phyloP scores from a whole-genome alignment of 2,113 vertebrate genomes.

The Varanus komodoensis region DNA sequence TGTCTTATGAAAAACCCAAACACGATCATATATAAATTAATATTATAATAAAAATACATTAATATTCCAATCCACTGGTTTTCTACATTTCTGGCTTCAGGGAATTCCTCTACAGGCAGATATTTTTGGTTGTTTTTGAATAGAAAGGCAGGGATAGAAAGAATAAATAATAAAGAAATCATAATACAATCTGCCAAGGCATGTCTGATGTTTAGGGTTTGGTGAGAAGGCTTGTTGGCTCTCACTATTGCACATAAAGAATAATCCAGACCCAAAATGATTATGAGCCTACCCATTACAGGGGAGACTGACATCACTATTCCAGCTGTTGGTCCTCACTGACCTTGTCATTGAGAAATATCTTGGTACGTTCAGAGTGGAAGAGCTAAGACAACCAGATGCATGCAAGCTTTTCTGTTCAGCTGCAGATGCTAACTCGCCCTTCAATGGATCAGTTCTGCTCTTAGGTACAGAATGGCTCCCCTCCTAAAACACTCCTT shows the following conservation, averaged over 20 bases:
- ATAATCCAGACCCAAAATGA: background rate
- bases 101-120: background rate
- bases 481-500: background rate
- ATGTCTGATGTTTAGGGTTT: too few relatives aligned
- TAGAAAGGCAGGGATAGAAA: background rate
- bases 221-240: background rate
- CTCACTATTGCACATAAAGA: background rate
- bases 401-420: background rate
- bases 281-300: background rate
- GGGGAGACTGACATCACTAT: background rate
- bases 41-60: background rate
- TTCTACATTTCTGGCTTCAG: background rate
- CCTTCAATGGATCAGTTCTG: background rate
- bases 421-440: background rate
- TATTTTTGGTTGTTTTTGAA: background rate
- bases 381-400: constrained; percentile 1
- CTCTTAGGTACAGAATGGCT: constrained; percentile 11
- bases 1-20: background rate
- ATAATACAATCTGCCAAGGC: background rate
- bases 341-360: background rate
- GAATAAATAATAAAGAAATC: background rate
- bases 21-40: background rate
- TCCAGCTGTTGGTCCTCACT: background rate
- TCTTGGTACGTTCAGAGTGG: background rate
- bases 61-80: background rate